Base-by-base conservation (phyloP, 1,140 invertebrate species). In the Drosophila sturtevanti region DNA sequence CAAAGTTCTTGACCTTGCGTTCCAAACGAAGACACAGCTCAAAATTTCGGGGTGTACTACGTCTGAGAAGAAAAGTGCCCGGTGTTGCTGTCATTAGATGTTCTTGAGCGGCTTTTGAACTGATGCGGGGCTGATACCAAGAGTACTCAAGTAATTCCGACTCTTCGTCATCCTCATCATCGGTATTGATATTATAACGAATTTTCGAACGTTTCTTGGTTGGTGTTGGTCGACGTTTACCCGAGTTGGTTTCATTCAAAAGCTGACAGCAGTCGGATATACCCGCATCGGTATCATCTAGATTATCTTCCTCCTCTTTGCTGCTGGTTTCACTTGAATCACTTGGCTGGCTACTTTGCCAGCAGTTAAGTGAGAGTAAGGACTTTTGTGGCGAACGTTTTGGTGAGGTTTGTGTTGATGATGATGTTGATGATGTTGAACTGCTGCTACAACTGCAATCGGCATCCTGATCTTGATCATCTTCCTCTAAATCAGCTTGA, bases 61-160 rank as follows among this genome's bases (percentile, higher is more conserved):
- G 85, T n/a, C 89, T 81, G 21, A 91, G 60, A 0, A 91, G 67
- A 18, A 91, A 91, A 63, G 66, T 84, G 12, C 89, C 89, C 1
- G 89, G 81, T n/a, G 71, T 73, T 0, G 81, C 55, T 6, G 66
- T 31, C 27, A 65, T 73, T 5, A 91, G 70, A 38, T 85, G 79
- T 31, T 91, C 69, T 21, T 60, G 44, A 0, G 85, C 85, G 1
- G 89, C 89, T 67, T 91, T 91, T 4, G 69, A 54, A 9, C 75
- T 87, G 5, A 91, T 90, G 51, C 79, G 72, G 5, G 89, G 89
- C 71, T 91, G 89, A 59, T 89, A 91, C 89, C 89, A 91, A 16
- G 64, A 73, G 6, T 79, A 76, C 7, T 75, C 59, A 37, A 91
- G 31, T 38, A 91, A 58, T 34, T 81, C 85, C 11, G 67, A 68